phyloP scores from a whole-genome alignment of 2,113 vertebrate species.

The Oryzias javanicus region DNA sequence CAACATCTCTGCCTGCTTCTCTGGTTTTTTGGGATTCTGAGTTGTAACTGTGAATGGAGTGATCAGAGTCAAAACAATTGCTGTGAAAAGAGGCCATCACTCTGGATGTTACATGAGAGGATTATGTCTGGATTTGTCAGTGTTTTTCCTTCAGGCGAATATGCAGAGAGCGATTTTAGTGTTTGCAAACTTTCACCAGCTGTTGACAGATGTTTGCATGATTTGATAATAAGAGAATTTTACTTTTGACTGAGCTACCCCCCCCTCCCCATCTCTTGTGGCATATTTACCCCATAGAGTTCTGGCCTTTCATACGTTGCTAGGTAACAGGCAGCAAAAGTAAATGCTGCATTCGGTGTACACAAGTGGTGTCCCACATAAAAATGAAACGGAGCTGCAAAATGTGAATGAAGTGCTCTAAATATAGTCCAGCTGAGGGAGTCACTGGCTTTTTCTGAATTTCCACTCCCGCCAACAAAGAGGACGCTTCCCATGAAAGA shows the following conservation, averaged over 20 bases:
- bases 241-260: conserved; percentile 13
- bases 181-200: conserved; percentile 5
- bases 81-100: neutral
- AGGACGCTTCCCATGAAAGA: conserved; percentile 10
- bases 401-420: conserved; percentile 65
- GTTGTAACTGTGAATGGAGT: too few species aligned
- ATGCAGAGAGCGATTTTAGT: neutral
- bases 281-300: conserved; percentile 14
- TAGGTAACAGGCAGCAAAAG: conserved; percentile 59
- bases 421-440: conserved; percentile 57
- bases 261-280: conserved; percentile 16
- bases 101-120: too few species aligned
- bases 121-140: neutral
- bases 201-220: conserved; percentile 6
- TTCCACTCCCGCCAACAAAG: conserved; percentile 29
- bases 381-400: conserved; percentile 53
- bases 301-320: conserved; percentile 55
- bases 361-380: conserved; percentile 61
- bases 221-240: conserved; percentile 4
- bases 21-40: too few species aligned
- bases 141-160: neutral
- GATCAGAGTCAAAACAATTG: too few species aligned
- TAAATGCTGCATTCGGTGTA: conserved; percentile 49
- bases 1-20: too few species aligned
- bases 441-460: conserved; percentile 57